Percentiles rank a stretch among this genome's conserved stretches.
Conservation (phyloP, 2,113 vertebrate species). For the Rallus limicola region DNA sequence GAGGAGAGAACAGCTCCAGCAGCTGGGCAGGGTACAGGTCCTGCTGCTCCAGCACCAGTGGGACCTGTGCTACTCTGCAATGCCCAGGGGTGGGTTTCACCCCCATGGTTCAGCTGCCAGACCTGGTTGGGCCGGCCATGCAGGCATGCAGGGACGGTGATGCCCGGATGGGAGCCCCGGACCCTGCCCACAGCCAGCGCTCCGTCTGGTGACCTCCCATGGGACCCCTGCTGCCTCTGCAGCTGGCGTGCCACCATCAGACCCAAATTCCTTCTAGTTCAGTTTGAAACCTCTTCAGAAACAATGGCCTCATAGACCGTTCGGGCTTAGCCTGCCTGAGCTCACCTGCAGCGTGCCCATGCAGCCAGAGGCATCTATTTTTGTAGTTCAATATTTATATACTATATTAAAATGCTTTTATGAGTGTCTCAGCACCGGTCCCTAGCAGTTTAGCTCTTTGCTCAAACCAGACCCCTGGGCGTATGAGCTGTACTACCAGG, state of each 20-base stretch:
- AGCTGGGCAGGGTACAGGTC: background rate
- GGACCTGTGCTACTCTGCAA: background rate
- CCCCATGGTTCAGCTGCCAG: background rate
- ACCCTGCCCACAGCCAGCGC: background rate
- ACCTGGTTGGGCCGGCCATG: background rate
- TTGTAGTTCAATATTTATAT: constrained; percentile 61
- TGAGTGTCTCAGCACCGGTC: background rate
- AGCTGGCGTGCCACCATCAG: rapidly evolving
- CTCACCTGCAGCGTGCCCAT: background rate
- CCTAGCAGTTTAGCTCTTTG: background rate
- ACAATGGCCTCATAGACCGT: background rate
- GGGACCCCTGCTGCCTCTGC: rapidly evolving
- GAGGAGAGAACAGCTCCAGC: background rate
- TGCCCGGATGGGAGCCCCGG: background rate
- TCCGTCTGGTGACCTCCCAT: background rate
- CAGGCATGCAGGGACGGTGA: rapidly evolving
- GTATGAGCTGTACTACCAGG: background rate
- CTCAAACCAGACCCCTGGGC: background rate
- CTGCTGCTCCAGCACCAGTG: rapidly evolving
- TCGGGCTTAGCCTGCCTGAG: background rate
- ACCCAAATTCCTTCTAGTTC: background rate
- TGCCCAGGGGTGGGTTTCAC: background rate
- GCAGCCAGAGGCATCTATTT: constrained; percentile 61
- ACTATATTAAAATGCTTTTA: constrained; percentile 47
- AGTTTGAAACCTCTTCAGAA: background rate